Base-by-base conservation (phyloP, 2,797 vertebrate species). In the Chloroceryle amazona region DNA sequence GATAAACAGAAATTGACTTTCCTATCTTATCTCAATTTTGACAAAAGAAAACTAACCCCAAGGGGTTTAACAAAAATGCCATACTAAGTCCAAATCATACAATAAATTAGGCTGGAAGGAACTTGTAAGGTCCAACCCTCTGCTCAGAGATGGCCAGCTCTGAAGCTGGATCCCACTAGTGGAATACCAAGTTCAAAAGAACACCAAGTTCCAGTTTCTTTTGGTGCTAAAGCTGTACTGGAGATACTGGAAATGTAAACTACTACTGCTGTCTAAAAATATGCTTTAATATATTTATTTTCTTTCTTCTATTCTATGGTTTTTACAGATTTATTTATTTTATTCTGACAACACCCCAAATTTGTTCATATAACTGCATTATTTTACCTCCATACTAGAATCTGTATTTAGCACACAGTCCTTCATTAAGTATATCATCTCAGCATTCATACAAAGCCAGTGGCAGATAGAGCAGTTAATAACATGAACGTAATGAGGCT, bases 401-500 rank as follows among this genome's bases (percentile, higher is more conserved):
- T n/a, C 28, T 76, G n/a, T 67, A 85, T n/a, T 84, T 86, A 79
- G 44, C 57, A 71, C 6, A 14, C 20, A 94, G 60, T 67, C 90
- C 52, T 68, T 57, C 42, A 91, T 91, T 95, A 57, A 94, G 83
- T 71, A 55, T 68, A 96, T 86, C 65, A 81, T 39, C 74, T 74
- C 61, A 76, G 82, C 63, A 86, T 67, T 92, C 62, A 62, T 76
- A n/a, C 65, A 90, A 95, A 96, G 75, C 42, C 82, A 95, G 44
- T 66, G 67, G 70, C 79, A 97, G 93, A 96, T 42, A 96, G 57
- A 94, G 78, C 85, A 92, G 67, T 84, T 97, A 96, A 93, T 96
- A 97, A 96, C 44, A 81, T 61, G 47, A 78, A 94, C 90, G 83
- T 91, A 97, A 97, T 92, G 80, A 97, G 79, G 89, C 92, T 94